Evolutionary conservation across 2,113 vertebrate genomes (phyloP), one percentile per base, ranked within the genome.

Genomic region (Nyctibius bracteatus): DNA sequence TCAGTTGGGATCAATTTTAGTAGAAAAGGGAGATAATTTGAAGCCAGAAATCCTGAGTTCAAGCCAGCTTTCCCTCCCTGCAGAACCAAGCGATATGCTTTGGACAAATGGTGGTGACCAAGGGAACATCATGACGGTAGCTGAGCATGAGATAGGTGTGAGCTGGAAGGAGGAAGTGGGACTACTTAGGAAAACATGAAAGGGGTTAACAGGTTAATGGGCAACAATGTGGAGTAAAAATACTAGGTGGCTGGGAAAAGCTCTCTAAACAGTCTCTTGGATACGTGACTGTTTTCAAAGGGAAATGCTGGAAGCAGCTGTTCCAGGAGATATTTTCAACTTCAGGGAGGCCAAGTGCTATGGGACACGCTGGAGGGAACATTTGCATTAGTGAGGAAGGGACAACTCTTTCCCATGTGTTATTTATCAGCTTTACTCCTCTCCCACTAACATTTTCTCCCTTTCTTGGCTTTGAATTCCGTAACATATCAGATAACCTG

Each of bases 251-350:
- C 68, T 93, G 90, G 63, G 71, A 96, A 96, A 96, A 90, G 30
- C 8, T 96, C 75, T 75, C 80, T 27, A 5, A 83, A 58, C 15
- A 80, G 66, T 25, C 72, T 81, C 67, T 74, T 83, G 92, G 71
- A 83, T 81, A 28, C 39, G 30, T 66, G 63, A 54, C 63, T 95
- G 86, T 96, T 97, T 96, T 95, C 62, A 87, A 78, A 96, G 68
- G 95, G 96, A 96, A 96, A 74, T 81, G 51, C 67, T 95, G 93
- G 96, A 97, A 96, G 80, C 82, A 88, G 92, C 90, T 96, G 93
- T 33, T 94, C n/a, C 80, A 92, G 82, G 75, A 88, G 94, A 96
- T 96, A 88, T 71, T 93, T 90, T 74, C 43, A 16, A 1, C 51
- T 47, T n/a, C 3, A 0, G 43, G 66, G 81, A 95, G 87, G 33